Conservation (phyloP, 1,140 invertebrate species). For the Steinernema feltiae region DNA sequence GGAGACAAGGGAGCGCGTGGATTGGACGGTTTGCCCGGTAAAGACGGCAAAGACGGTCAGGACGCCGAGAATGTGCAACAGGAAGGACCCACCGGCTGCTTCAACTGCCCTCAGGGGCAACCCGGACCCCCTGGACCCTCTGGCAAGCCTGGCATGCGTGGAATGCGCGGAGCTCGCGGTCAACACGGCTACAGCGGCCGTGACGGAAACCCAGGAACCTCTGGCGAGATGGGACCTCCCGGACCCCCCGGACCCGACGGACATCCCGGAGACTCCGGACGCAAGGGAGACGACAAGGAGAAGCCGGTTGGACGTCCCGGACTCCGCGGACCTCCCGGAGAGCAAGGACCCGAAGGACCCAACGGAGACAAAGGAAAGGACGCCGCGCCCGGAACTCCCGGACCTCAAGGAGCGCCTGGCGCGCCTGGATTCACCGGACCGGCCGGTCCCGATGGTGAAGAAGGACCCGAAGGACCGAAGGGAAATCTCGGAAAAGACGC, state of each 20-base stretch:
- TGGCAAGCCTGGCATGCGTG: slow-evolving; percentile 40
- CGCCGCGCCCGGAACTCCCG: background rate
- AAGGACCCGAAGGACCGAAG: background rate
- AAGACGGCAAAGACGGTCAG: slow-evolving; percentile 37
- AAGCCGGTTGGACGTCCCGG: slow-evolving; percentile 38
- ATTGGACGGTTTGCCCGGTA: slow-evolving; percentile 35
- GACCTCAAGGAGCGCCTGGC: background rate
- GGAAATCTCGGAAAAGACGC: slow-evolving; percentile 23
- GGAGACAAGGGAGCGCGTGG: slow-evolving; percentile 41
- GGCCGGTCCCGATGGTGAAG: background rate
- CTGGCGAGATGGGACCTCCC: slow-evolving; percentile 39
- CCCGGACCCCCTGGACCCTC: slow-evolving; percentile 41
- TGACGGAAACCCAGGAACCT: slow-evolving; percentile 40
- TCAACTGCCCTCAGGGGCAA: slow-evolving; percentile 45
- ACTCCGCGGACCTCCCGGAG: slow-evolving; percentile 36
- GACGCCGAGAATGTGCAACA: slow-evolving; percentile 40
- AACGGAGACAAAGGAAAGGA: background rate
- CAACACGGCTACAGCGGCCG: slow-evolving; percentile 40
- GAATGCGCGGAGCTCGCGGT: slow-evolving; percentile 49
- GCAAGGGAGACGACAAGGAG: slow-evolving; percentile 38
- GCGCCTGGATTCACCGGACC: background rate
- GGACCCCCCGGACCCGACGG: slow-evolving; percentile 30
- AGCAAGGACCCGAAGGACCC: slow-evolving; percentile 23
- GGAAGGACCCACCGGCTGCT: slow-evolving; percentile 39
- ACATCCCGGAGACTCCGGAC: slow-evolving; percentile 32